These are phyloP conservation scores for Allygus modestus DNA, from an alignment of 2,888 invertebrate species.

Conservation along the genomic window DNA sequence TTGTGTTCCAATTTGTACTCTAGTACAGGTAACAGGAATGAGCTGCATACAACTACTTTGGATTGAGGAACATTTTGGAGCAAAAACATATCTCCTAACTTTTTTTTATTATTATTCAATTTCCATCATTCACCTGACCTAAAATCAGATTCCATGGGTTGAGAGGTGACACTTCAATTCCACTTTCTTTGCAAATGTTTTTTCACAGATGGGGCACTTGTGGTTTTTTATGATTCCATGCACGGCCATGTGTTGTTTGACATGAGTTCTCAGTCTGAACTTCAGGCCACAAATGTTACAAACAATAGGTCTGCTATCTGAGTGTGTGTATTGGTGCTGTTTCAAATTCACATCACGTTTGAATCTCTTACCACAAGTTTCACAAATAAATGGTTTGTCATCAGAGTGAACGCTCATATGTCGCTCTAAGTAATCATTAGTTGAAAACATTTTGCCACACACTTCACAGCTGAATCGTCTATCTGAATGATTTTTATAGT, in stretches of 20 bases:
- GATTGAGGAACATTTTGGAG: too few species aligned
- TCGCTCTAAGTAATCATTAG: neutral
- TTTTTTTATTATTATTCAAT: too few species aligned
- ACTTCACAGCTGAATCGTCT: neutral
- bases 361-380: constrained; percentile 15
- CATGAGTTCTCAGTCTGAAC: constrained; percentile 14
- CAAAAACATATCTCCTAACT: too few species aligned
- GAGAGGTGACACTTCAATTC: neutral
- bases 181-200: neutral
- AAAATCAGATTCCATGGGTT: too few species aligned
- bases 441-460: neutral
- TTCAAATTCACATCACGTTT: neutral
- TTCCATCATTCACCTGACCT: too few species aligned
- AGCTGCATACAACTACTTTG: too few species aligned
- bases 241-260: too few species aligned
- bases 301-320: neutral
- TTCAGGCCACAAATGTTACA: neutral
- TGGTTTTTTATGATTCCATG: too few species aligned
- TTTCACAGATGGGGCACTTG: neutral
- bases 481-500: neutral
- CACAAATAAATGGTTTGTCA: constrained; percentile 11
- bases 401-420: neutral
- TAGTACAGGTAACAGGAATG: too few species aligned
- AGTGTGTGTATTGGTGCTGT: too few species aligned
- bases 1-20: too few species aligned